Conservation (phyloP, 2,888 invertebrate genomes). For the Tetanocera ferruginea region DNA sequence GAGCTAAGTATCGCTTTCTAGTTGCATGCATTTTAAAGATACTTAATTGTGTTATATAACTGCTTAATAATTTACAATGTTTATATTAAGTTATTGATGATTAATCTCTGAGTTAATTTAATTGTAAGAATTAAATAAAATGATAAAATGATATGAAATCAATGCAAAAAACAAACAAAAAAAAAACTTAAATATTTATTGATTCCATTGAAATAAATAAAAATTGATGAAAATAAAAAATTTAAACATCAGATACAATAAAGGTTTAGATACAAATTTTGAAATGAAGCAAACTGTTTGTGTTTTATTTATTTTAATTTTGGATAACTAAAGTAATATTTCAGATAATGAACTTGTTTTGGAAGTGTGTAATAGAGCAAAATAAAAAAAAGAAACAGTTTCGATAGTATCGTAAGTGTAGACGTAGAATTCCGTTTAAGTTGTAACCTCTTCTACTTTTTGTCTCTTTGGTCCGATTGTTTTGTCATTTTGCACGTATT, state of each 20-base stretch:
- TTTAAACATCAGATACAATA: slow-evolving; percentile 60
- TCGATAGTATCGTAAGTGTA: too few relatives aligned
- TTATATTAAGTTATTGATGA: background rate
- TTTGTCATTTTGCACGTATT: too few relatives aligned
- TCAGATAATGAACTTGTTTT: background rate
- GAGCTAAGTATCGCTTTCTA: background rate
- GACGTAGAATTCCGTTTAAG: too few relatives aligned
- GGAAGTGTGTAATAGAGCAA: background rate
- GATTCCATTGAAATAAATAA: slow-evolving; percentile 11
- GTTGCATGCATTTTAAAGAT: background rate
- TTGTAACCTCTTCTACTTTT: too few relatives aligned
- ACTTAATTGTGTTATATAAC: too few relatives aligned
- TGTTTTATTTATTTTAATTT: slow-evolving; percentile 40
- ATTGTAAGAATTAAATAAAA: slow-evolving; percentile 8
- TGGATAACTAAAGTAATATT: background rate
- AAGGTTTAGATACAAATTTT: slow-evolving; percentile 70
- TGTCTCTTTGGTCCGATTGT: too few relatives aligned
- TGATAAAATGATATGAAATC: background rate
- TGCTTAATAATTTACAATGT: background rate
- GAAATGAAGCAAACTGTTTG: slow-evolving; percentile 59
- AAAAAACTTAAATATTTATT: slow-evolving; percentile 2
- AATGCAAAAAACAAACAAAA: slow-evolving; percentile 5
- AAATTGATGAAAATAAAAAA: background rate
- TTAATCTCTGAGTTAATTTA: background rate
- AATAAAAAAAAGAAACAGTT: too few relatives aligned